Conservation (phyloP, 2,888 invertebrate genomes). For the Stenotaenia linearis region DNA sequence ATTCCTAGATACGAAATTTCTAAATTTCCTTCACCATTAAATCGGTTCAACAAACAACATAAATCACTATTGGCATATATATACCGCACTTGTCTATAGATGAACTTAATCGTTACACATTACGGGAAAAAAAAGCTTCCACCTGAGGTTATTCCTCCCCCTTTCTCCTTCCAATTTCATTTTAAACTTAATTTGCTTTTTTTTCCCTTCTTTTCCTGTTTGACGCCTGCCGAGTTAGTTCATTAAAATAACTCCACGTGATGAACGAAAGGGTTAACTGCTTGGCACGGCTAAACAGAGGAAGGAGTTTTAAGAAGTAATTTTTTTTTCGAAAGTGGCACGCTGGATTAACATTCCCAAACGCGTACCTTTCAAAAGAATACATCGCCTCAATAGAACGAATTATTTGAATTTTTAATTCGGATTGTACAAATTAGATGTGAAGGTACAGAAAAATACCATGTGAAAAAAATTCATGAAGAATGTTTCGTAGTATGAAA, state of each 20-base stretch:
- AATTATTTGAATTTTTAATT: too few relatives aligned
- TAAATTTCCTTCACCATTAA: too few relatives aligned
- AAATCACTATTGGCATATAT: too few relatives aligned
- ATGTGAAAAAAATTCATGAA: too few relatives aligned
- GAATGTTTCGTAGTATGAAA: too few relatives aligned
- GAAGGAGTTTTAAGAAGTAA: not conserved
- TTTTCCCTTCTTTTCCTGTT: not conserved
- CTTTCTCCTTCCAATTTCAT: not conserved
- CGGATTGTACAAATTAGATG: too few relatives aligned
- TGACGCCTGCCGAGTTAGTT: constrained; percentile 19
- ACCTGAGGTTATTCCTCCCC: not conserved
- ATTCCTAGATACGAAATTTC: too few relatives aligned
- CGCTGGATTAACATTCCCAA: not conserved
- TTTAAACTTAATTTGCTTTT: constrained; percentile 1
- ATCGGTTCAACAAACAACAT: too few relatives aligned
- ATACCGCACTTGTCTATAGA: too few relatives aligned
- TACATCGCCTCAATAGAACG: not conserved
- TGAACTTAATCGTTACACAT: not conserved
- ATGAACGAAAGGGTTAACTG: constrained; percentile 15
- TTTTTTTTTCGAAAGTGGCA: not conserved
- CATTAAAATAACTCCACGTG: constrained; percentile 7
- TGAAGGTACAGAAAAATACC: too few relatives aligned
- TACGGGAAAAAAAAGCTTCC: not conserved
- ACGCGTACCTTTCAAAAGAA: not conserved
- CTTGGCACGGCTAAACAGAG: constrained; percentile 12